These are phyloP conservation scores for Thalassaphorura encarpata DNA, from an alignment of 1,140 invertebrate genomes.

Conservation along the genomic window DNA sequence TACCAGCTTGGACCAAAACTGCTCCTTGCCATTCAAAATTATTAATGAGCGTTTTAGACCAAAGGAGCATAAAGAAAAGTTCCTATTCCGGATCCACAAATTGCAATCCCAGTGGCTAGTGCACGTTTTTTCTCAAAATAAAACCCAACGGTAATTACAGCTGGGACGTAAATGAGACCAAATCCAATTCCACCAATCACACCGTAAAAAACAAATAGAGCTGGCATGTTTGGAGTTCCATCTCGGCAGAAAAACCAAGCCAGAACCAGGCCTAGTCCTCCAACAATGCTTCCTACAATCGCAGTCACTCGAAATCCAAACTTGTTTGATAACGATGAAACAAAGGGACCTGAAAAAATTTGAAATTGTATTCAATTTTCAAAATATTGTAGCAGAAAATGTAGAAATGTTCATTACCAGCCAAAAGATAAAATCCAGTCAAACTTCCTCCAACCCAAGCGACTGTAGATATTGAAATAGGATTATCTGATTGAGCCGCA, in stretches of 20 bases:
- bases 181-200: slow-evolving; percentile 52
- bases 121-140: slow-evolving; percentile 81
- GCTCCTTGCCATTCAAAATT: not conserved
- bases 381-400: not conserved
- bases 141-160: slow-evolving; percentile 79
- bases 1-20: not conserved
- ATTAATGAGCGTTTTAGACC: not conserved
- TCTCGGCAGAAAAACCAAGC: slow-evolving; percentile 15
- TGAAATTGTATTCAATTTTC: not conserved
- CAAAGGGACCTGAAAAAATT: slow-evolving; percentile 67
- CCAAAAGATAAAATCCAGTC: slow-evolving; percentile 84
- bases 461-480: slow-evolving; percentile 46
- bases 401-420: slow-evolving; percentile 47
- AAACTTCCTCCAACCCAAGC: slow-evolving; percentile 78
- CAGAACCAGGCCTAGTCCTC: slow-evolving; percentile 40
- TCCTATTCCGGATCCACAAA: slow-evolving; percentile 84
- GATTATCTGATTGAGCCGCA: not conserved
- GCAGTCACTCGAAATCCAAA: slow-evolving; percentile 83
- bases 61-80: slow-evolving; percentile 33
- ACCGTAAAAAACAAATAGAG: slow-evolving; percentile 20
- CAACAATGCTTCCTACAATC: slow-evolving; percentile 68
- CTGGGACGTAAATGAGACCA: slow-evolving; percentile 72
- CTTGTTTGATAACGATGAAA: slow-evolving; percentile 68
- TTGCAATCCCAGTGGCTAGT: slow-evolving; percentile 57
- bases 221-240: slow-evolving; percentile 9